Percentiles rank a stretch among this genome's conserved stretches.
Conservation (phyloP, 2,888 invertebrate genomes). For the Argynnis bischoffii region DNA sequence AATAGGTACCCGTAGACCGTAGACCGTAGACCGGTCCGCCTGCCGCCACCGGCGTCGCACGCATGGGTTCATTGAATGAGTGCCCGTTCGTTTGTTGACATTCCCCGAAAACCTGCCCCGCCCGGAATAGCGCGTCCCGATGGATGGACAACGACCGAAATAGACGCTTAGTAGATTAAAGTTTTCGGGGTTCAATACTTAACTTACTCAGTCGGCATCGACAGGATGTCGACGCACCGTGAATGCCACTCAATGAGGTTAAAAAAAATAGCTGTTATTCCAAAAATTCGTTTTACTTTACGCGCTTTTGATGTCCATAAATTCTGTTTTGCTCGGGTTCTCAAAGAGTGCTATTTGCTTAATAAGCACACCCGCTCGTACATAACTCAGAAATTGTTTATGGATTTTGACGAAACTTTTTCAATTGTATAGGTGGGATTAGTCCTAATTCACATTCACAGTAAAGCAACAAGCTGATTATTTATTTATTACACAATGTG, state of each 20-base stretch:
- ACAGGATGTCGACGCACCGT: constrained; percentile 47
- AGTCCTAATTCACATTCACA: neutral
- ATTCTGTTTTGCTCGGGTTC: constrained; percentile 35
- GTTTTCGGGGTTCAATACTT: constrained; percentile 66
- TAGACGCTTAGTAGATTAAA: constrained; percentile 70
- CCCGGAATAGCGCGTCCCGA: constrained; percentile 74
- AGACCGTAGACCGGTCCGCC: constrained; percentile 63
- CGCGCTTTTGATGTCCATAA: constrained; percentile 28
- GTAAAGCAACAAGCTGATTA: neutral
- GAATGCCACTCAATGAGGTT: constrained; percentile 32
- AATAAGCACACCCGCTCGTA: neutral
- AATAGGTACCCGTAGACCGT: constrained; percentile 56
- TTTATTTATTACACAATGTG: constrained; percentile 29
- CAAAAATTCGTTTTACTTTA: constrained; percentile 25
- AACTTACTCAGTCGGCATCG: constrained; percentile 49
- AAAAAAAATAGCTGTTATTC: constrained; percentile 28
- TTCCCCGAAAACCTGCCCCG: constrained; percentile 81
- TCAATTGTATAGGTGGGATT: neutral
- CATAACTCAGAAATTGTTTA: neutral
- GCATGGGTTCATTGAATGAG: constrained; percentile 79
- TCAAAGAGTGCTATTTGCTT: constrained; percentile 17
- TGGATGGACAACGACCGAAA: constrained; percentile 75
- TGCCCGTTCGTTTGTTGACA: constrained; percentile 80
- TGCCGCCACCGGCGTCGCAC: constrained; percentile 63
- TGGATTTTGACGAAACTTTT: neutral